phyloP scores from a whole-genome alignment of 2,113 vertebrate genomes.

The Podiceps cristatus region DNA sequence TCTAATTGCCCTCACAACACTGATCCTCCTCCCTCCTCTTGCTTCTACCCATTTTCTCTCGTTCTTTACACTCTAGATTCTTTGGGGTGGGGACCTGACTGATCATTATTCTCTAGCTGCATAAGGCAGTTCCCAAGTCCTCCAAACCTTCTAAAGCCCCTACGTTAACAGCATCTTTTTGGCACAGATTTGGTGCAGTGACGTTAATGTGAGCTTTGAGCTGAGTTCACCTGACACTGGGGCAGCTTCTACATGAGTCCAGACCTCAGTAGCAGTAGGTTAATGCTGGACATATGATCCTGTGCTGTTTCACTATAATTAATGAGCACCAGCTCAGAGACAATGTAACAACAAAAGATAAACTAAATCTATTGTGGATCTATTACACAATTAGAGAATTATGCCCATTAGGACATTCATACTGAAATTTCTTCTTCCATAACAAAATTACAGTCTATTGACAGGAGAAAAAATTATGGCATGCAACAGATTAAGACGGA shows the following conservation, averaged over 20 bases:
- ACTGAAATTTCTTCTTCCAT: not conserved
- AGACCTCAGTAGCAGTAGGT: not conserved
- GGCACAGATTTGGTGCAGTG: not conserved
- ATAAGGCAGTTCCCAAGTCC: not conserved
- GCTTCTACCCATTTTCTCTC: not conserved
- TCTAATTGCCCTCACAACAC: not conserved
- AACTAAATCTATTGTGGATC: not conserved
- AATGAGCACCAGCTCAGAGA: not conserved
- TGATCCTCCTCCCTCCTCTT: not conserved
- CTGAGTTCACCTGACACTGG: not conserved
- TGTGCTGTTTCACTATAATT: not conserved
- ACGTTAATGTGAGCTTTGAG: not conserved
- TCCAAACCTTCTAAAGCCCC: not conserved
- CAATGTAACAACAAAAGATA: not conserved
- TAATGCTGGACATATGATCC: not conserved
- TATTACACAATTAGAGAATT: not conserved
- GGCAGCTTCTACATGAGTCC: not conserved
- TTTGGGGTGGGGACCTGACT: not conserved
- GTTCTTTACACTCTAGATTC: fast-evolving
- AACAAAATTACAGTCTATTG: not conserved
- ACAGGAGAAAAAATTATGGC: not conserved
- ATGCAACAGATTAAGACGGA: not conserved
- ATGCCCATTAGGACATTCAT: not conserved
- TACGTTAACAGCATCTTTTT: fast-evolving
- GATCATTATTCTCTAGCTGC: fast-evolving